These are phyloP conservation scores for Polymixis lichenea DNA, from an alignment of 2,888 invertebrate species.

Conservation along the genomic window DNA sequence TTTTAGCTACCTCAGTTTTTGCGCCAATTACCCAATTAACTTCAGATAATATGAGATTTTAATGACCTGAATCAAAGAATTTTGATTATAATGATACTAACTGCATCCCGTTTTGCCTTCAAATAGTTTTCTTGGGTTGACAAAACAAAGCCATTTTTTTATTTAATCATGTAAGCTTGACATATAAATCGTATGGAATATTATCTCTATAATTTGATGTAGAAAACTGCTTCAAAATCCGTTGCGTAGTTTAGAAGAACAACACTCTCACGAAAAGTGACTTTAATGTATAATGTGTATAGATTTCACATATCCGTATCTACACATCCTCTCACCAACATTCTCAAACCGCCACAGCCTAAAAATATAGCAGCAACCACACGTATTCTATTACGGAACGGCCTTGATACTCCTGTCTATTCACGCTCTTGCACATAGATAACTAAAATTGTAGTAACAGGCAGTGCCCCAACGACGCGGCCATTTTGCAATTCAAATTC, in stretches of 20 bases:
- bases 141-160: too few relatives aligned
- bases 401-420: conserved; percentile 30
- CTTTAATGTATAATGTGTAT: neutral
- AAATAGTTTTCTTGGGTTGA: too few relatives aligned
- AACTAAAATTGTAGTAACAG: conserved; percentile 54
- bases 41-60: neutral
- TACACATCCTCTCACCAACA: neutral
- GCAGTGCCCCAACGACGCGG: conserved; percentile 18
- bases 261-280: too few relatives aligned
- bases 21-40: neutral
- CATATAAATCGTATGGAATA: neutral
- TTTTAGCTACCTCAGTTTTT: neutral
- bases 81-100: neutral
- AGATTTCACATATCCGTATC: neutral
- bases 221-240: too few relatives aligned
- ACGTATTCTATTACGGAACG: neutral
- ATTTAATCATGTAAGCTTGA: too few relatives aligned
- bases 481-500: conserved; percentile 63
- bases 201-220: too few relatives aligned
- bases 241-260: too few relatives aligned
- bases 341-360: neutral
- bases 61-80: neutral
- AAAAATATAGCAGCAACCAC: neutral
- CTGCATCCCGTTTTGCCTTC: too few relatives aligned
- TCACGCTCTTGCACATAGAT: conserved; percentile 42